Conservation (phyloP, 2,888 invertebrate species). For the Mimumesa dahlbomi region DNA sequence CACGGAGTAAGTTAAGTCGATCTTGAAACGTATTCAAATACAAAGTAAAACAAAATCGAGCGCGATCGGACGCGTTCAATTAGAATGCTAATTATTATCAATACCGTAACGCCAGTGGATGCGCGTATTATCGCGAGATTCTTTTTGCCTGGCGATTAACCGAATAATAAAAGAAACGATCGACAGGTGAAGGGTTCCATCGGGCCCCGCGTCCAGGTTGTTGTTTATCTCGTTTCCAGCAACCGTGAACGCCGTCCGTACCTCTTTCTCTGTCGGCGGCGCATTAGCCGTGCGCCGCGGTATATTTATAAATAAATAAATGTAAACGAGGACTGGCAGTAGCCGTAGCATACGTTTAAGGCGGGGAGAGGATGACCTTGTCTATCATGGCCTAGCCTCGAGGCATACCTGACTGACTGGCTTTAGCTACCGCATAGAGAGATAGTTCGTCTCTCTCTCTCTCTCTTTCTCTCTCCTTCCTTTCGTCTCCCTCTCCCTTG, state of each 20-base stretch:
- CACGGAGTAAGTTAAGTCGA: too few relatives aligned
- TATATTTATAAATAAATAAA: slow-evolving; percentile 72
- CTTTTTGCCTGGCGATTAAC: slow-evolving; percentile 34
- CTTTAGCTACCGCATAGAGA: slow-evolving; percentile 72
- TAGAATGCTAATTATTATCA: too few relatives aligned
- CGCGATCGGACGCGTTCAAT: too few relatives aligned
- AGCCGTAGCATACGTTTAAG: slow-evolving; percentile 46
- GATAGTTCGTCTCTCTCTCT: slow-evolving; percentile 21
- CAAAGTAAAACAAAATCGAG: too few relatives aligned
- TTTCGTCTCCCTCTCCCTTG: slow-evolving; percentile 46
- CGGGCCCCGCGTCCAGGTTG: slow-evolving; percentile 22
- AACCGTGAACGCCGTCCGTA: slow-evolving; percentile 1
- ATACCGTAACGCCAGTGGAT: too few relatives aligned
- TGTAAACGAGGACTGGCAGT: slow-evolving; percentile 60
- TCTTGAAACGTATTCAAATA: too few relatives aligned
- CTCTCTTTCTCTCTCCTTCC: slow-evolving; percentile 34
- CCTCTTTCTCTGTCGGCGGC: slow-evolving; percentile 12
- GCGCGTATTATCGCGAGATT: slow-evolving; percentile 3
- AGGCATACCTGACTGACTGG: slow-evolving; percentile 77
- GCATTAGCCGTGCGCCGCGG: slow-evolving; percentile 41
- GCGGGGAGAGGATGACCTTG: slow-evolving; percentile 78
- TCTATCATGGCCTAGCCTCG: slow-evolving; percentile 78
- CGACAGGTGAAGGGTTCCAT: slow-evolving; percentile 53
- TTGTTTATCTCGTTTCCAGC: background rate
- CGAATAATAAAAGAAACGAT: slow-evolving; percentile 36